Percentiles rank a stretch among this genome's conserved stretches.
These are phyloP conservation scores for Tachysurus vachellii DNA, from an alignment of 2,113 vertebrate genomes.

Conservation along the genomic window DNA sequence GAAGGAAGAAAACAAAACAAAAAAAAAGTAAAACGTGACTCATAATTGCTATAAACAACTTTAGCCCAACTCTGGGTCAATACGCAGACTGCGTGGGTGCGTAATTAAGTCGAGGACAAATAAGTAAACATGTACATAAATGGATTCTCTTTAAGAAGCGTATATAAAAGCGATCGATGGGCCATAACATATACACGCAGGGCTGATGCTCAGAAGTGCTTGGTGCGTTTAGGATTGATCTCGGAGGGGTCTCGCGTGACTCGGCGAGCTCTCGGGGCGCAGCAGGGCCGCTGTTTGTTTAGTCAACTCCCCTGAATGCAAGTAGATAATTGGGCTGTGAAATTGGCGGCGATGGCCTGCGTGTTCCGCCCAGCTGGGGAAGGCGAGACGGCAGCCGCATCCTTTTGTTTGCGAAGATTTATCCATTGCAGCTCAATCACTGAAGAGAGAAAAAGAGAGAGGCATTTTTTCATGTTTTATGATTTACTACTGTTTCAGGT, in stretches of 20 bases:
- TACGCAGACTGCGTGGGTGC: constrained; percentile 78
- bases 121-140: constrained; percentile 54
- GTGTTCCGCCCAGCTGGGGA: constrained; percentile 84
- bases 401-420: constrained; percentile 46
- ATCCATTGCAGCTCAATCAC: constrained; percentile 9
- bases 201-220: constrained; percentile 80
- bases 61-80: constrained; percentile 83
- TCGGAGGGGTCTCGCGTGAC: constrained; percentile 77
- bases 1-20: not conserved
- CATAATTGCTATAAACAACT: constrained; percentile 68
- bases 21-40: constrained; percentile 28
- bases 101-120: constrained; percentile 42
- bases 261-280: constrained; percentile 83
- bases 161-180: constrained; percentile 65
- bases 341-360: constrained; percentile 89
- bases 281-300: constrained; percentile 92
- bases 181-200: constrained; percentile 62
- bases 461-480: constrained; percentile 52
- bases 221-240: constrained; percentile 91
- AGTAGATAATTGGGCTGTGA: constrained; percentile 96
- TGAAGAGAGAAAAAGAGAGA: not conserved
- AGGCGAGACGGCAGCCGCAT: constrained; percentile 50
- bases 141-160: constrained; percentile 47
- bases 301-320: constrained; percentile 95
- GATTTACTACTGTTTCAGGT: constrained; percentile 79